Conservation (phyloP, 2,113 vertebrate genomes). For the Paedocypris sp. region DNA sequence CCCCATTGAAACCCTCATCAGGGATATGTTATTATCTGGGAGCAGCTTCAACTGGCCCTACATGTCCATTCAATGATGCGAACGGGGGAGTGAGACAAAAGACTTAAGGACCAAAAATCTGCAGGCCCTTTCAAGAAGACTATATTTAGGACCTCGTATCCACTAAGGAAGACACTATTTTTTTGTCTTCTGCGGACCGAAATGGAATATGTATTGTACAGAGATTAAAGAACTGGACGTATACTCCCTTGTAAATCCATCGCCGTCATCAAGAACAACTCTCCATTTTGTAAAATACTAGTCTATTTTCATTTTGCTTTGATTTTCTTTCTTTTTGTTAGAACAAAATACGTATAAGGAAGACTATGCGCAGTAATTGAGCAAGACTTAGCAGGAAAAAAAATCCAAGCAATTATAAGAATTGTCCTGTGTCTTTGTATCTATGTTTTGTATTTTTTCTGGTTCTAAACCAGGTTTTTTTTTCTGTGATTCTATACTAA, state of each 20-base stretch:
- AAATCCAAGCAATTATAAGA: constrained; percentile 99
- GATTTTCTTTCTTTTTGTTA: constrained; percentile 87
- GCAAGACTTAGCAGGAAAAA: constrained; percentile 91
- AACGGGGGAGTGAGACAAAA: constrained; percentile 62
- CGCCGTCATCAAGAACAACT: constrained; percentile 80
- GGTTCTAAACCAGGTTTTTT: constrained; percentile 99
- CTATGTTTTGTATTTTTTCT: constrained; percentile 99
- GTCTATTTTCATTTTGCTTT: constrained; percentile 95
- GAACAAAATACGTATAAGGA: constrained; percentile 55
- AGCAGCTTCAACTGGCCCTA: constrained; percentile 99
- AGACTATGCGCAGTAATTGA: constrained; percentile 91
- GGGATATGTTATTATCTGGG: constrained; percentile 98
- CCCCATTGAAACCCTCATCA: constrained; percentile 99
- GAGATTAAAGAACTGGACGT: constrained; percentile 85
- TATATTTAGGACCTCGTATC: constrained; percentile 69
- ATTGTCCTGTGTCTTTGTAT: constrained; percentile 99
- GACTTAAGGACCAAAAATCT: constrained; percentile 63
- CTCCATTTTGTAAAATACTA: constrained; percentile 99
- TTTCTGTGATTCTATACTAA: constrained; percentile 99
- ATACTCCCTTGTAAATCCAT: constrained; percentile 82
- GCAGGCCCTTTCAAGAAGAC: constrained; percentile 64
- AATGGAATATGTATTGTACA: constrained; percentile 96
- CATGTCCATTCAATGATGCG: constrained; percentile 99
- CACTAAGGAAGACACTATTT: constrained; percentile 61
- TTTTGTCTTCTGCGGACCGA: constrained; percentile 73